These are phyloP conservation scores for Caenorhabditis japonica DNA, from an alignment of 2,888 invertebrate species.

Conservation along the genomic window DNA sequence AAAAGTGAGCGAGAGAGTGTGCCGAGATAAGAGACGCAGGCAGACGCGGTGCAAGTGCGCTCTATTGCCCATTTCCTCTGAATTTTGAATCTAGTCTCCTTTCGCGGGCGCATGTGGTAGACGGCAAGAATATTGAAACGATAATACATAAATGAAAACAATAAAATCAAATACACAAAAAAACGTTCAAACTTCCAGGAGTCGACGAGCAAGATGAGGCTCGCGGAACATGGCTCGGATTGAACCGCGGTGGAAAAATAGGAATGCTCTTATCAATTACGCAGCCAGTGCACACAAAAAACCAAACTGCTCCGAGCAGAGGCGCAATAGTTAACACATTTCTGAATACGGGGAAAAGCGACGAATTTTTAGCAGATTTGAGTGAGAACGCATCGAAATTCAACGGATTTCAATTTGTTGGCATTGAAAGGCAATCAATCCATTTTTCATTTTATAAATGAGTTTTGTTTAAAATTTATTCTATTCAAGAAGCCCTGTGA, in stretches of 20 bases:
- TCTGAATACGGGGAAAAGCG: constrained; percentile 24
- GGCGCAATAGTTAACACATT: constrained; percentile 61
- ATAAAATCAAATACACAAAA: too few relatives aligned
- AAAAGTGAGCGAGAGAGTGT: too few relatives aligned
- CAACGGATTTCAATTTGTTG: constrained; percentile 72
- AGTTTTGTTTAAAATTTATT: too few relatives aligned
- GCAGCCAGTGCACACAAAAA: constrained; percentile 55
- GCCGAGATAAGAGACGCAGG: too few relatives aligned
- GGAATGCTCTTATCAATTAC: constrained; percentile 71
- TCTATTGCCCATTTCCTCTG: too few relatives aligned
- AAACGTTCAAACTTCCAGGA: constrained; percentile 59
- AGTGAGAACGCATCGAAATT: constrained; percentile 43
- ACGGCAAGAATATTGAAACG: too few relatives aligned
- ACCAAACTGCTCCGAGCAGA: constrained; percentile 59
- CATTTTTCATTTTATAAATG: too few relatives aligned
- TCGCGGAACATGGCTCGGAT: constrained; percentile 73
- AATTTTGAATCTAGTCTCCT: too few relatives aligned
- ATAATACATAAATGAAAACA: too few relatives aligned
- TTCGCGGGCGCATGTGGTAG: too few relatives aligned
- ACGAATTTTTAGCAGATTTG: constrained; percentile 50
- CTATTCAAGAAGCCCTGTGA: too few relatives aligned
- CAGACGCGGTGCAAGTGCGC: too few relatives aligned
- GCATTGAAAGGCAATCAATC: constrained; percentile 51
- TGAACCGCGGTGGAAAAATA: constrained; percentile 56
- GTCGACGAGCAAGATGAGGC: constrained; percentile 67